Evolutionary conservation across 2,888 invertebrate species (phyloP).

Genomic region (Xestia rhomboidea): DNA sequence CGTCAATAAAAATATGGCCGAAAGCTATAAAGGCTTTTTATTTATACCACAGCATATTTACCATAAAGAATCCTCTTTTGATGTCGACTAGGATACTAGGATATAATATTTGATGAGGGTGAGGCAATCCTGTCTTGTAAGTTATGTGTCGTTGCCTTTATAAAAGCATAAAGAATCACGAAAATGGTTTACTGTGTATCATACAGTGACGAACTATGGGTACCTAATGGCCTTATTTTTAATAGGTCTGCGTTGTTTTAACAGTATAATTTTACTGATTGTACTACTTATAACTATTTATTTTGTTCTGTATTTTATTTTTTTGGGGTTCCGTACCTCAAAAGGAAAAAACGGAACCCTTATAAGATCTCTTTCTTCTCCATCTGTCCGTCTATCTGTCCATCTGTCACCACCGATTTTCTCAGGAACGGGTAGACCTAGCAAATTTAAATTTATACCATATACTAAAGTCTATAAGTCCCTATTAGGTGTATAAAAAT

Average conservation of each 20-base stretch:
- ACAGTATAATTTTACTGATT: not conserved
- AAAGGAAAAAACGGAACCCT: no score
- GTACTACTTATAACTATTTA: no score
- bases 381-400: no score
- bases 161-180: conserved; percentile 34
- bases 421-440: no score
- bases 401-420: no score
- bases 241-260: not conserved
- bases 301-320: no score
- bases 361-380: no score
- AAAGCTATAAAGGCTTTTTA: conserved; percentile 44
- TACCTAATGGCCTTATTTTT: not conserved
- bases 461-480: no score
- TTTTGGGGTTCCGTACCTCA: no score
- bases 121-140: conserved; percentile 43
- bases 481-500: no score
- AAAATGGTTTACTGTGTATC: conserved; percentile 12
- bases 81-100: conserved; percentile 52
- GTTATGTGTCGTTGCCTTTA: conserved; percentile 38
- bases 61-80: conserved; percentile 51
- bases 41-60: conserved; percentile 55
- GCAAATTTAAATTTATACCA: no score
- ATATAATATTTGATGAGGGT: conserved; percentile 65
- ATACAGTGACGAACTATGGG: not conserved
- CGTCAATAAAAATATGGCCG: conserved; percentile 22